Evolutionary conservation across 2,888 invertebrate species (phyloP), one percentile per base, ranked within the genome.

Genomic region (Trimorus sp.): DNA sequence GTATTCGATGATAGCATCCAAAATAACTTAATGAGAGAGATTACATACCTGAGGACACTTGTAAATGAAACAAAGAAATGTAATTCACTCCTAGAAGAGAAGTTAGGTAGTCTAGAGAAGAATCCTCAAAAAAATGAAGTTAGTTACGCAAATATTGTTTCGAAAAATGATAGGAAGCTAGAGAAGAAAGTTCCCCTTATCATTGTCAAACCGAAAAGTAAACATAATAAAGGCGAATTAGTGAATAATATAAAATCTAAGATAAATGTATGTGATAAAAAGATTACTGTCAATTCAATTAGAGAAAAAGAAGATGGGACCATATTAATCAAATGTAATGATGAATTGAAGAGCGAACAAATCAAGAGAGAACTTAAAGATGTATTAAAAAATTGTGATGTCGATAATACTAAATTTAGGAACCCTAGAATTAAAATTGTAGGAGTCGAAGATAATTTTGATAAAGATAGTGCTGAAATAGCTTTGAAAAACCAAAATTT

Each of bases 231-330:
- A 37, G 51, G 63, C 3, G 4, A 7, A 51, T 16, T 65, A 26
- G 1, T 65, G 51, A 51, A 51, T 36, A 38, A 16, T 12, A 65
- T 65, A 14, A 65, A 65, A 65, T n/a, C 37, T 11, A 51, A 65
- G 15, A 65, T 65, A n/a, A 65, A 65, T 12, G 51, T 65, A n/a
- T 36, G 63, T 51, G 63, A 65, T 38, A 51, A 38, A 51, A 65
- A 51, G 26, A 51, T 49, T 65, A 7, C 63, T 14, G 26, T 65
- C 1, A 65, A 51, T 37, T 65, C 51, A 8, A 69, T 69, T 15
- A 56, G 56, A 56, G 58, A 56, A 69, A 58, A 26, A 26, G 26
- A 48, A 11, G n/a, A 68, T 54, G 68, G 56, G 15, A 56, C 62
- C n/a, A n/a, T 62, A 11, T 36, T 62, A 12, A 48, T 62, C 48